Evolutionary conservation across 2,888 invertebrate species (phyloP), one percentile per base, ranked within the genome.

Genomic region (Caenorhabditis drosophilae): DNA sequence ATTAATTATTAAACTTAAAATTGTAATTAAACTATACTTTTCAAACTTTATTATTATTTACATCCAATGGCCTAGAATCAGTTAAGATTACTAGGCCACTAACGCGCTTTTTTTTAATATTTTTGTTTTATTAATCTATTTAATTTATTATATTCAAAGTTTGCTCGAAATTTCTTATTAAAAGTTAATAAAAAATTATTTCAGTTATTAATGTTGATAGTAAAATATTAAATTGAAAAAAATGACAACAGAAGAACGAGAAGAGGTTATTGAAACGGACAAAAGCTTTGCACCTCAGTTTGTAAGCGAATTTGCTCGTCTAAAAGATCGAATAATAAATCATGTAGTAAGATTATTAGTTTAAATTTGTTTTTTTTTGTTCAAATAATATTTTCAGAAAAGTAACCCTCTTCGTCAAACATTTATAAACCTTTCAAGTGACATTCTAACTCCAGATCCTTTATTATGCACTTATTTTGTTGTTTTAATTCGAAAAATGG

Each of bases 311-410:
- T 47, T 59, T 7, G 45, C 42, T n/a, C 11, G 26, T 20, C 20
- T 55, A 6, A 45, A 47, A 42, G 41, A 11, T 3, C 27, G 40
- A 6, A 58, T 64, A 11, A 26, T 20, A 15, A 42, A 41, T 12
- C 53, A 55, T 25, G 47, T 63, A 11, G 63, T 63, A 26, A 48
- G 62, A n/a, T n/a, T n/a, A n/a, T n/a, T n/a, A n/a, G n/a, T n/a
- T n/a, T n/a, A n/a, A n/a, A n/a, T n/a, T n/a, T n/a, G n/a, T n/a
- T n/a, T n/a, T n/a, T 48, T 48, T 45, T 47, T 12, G 26, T 44
- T 35, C 22, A 20, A 22, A n/a, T 15, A 20, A 3, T 46, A n/a
- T 18, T 34, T 27, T 16, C 35, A 47, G 47, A 35, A 47, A n/a
- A n/a, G 35, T 35, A 47, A 35, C 35, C 35, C 20, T 1, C 23